Conservation (phyloP, 2,888 invertebrate species). For the Apoda limacodes region DNA sequence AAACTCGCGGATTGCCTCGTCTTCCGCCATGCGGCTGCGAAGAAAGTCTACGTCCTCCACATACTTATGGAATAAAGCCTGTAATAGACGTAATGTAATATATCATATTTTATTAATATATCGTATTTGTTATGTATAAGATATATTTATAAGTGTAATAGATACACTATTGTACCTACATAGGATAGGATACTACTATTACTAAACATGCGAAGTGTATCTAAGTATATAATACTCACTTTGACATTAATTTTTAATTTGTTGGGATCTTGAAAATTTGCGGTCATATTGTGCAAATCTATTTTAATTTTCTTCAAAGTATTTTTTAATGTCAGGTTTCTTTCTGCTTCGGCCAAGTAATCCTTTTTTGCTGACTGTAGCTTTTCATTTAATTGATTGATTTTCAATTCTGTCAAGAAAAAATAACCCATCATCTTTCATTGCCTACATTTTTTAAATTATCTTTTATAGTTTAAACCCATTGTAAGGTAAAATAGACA, state of each 20-base stretch:
- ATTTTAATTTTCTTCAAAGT: conserved; percentile 81
- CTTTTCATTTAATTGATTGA: conserved; percentile 83
- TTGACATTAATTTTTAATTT: conserved; percentile 69
- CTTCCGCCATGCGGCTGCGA: conserved; percentile 74
- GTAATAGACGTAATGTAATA: too few relatives aligned
- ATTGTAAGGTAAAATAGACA: too few relatives aligned
- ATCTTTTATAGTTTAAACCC: background rate
- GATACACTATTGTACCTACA: background rate
- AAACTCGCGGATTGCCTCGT: conserved; percentile 81
- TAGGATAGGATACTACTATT: too few relatives aligned
- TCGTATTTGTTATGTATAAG: too few relatives aligned
- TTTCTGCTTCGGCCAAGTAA: conserved; percentile 73
- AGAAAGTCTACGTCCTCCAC: conserved; percentile 77
- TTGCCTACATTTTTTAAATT: conserved; percentile 4
- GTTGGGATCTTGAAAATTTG: conserved; percentile 80
- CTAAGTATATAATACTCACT: too few relatives aligned
- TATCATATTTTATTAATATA: background rate
- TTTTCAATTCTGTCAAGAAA: conserved; percentile 73
- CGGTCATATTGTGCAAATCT: conserved; percentile 84
- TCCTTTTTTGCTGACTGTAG: conserved; percentile 78
- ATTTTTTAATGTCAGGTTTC: conserved; percentile 71
- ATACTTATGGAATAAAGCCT: conserved; percentile 77
- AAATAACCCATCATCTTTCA: conserved; percentile 1
- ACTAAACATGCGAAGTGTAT: too few relatives aligned
- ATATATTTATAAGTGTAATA: conserved; percentile 1